phyloP scores from a whole-genome alignment of 2,113 vertebrate genomes.

The Tiliqua scincoides region DNA sequence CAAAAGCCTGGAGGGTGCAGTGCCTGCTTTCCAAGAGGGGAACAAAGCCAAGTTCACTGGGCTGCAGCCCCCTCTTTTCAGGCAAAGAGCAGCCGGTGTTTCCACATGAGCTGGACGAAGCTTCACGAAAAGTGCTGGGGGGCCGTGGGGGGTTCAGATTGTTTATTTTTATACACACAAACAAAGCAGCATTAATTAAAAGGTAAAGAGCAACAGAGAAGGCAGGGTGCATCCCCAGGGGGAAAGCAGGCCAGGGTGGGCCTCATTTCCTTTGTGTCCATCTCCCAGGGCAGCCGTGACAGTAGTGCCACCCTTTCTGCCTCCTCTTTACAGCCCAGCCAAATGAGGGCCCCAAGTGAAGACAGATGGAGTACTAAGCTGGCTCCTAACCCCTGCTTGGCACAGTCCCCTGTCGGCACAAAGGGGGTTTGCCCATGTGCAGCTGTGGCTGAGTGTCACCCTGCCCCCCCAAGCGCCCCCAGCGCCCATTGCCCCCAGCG shows the following conservation, averaged over 20 bases:
- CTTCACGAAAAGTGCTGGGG: background rate
- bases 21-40: background rate
- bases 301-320: slow-evolving; percentile 17
- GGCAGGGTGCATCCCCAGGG: background rate
- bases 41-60: too few species aligned
- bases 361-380: slow-evolving; percentile 15
- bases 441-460: background rate
- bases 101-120: background rate
- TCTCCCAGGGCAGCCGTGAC: background rate
- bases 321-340: background rate
- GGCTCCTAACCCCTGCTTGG: slow-evolving; percentile 22
- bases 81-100: fast-evolving
- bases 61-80: too few species aligned
- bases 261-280: background rate
- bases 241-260: background rate
- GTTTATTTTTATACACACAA: slow-evolving; percentile 77
- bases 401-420: slow-evolving; percentile 31
- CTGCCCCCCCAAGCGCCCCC: too few species aligned
- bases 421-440: background rate
- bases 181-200: slow-evolving; percentile 80
- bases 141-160: slow-evolving; percentile 42
- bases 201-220: slow-evolving; percentile 41
- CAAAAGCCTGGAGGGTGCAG: fast-evolving
- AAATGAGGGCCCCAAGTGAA: background rate
- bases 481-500: too few species aligned